Conservation (phyloP, 2,888 invertebrate genomes). For the Diarsia brunnea region DNA sequence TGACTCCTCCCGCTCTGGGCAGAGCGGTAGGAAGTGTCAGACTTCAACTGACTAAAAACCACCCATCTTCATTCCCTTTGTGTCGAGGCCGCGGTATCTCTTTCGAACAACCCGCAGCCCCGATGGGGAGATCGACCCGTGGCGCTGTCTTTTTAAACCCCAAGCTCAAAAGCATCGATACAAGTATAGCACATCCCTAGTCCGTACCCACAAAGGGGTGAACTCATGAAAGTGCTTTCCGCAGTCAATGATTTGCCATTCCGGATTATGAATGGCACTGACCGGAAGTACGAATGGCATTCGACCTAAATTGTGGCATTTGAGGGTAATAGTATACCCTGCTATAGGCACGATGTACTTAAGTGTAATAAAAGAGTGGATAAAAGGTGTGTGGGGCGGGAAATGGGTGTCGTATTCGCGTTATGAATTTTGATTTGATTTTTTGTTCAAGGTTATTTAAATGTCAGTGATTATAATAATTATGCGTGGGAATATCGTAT, state of each 20-base stretch:
- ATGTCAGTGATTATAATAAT: slow-evolving; percentile 2
- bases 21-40: too few species aligned
- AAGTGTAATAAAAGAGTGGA: slow-evolving; percentile 27
- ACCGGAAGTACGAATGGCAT: slow-evolving; percentile 67
- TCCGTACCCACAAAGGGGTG: slow-evolving; percentile 41
- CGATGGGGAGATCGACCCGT: too few species aligned
- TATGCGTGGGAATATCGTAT: background rate
- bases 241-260: slow-evolving; percentile 60
- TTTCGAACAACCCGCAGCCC: too few species aligned
- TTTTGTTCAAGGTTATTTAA: background rate
- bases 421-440: slow-evolving; percentile 47
- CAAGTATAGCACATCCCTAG: background rate
- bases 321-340: slow-evolving; percentile 36
- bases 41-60: too few species aligned
- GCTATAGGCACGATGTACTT: slow-evolving; percentile 25
- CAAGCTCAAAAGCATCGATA: background rate
- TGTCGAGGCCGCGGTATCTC: too few species aligned
- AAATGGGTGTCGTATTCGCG: slow-evolving; percentile 38
- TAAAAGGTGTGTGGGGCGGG: slow-evolving; percentile 25
- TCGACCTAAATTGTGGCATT: slow-evolving; percentile 61
- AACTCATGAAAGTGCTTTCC: slow-evolving; percentile 55
- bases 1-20: too few species aligned
- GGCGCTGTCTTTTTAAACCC: background rate
- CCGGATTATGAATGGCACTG: slow-evolving; percentile 60
- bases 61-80: too few species aligned